Evolutionary conservation across 2,113 vertebrate species (phyloP).

Genomic region (Colaptes auratus): DNA sequence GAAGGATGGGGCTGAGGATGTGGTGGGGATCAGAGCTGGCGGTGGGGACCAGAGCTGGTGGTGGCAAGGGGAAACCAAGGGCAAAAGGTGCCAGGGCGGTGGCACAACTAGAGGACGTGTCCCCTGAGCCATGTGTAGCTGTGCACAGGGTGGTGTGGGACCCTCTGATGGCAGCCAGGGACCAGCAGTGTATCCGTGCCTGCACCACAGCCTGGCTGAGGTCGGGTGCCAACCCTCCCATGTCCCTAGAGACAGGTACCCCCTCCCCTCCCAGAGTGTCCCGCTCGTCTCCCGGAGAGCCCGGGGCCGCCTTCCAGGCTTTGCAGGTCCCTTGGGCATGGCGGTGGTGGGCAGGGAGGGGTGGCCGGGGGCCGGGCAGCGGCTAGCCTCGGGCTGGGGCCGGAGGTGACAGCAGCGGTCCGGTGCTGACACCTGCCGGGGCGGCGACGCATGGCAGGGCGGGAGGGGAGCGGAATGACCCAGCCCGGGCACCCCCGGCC

Average conservation of each 20-base stretch:
- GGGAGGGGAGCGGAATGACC: too few relatives aligned
- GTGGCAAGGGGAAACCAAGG: neutral
- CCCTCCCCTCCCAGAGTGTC: too few relatives aligned
- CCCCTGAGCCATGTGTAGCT: neutral
- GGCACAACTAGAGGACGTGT: neutral
- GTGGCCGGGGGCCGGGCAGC: neutral
- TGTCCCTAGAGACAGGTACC: accelerated
- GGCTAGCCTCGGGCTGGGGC: neutral
- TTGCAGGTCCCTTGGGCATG: neutral
- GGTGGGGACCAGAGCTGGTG: neutral
- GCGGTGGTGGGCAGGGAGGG: too few relatives aligned
- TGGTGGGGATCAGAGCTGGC: neutral
- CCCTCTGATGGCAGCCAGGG: neutral
- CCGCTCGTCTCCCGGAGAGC: neutral
- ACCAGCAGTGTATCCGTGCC: accelerated
- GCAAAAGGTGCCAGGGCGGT: neutral
- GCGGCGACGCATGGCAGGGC: neutral
- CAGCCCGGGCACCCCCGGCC: neutral
- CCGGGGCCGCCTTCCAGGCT: neutral
- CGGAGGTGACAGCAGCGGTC: neutral
- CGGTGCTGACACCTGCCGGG: conserved; percentile 48
- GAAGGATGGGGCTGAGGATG: neutral
- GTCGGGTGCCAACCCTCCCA: neutral
- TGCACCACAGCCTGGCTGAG: accelerated
- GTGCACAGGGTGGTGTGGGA: accelerated